Evolutionary conservation across 2,113 vertebrate species (phyloP).

Genomic region (Malurus alboscapulatus): DNA sequence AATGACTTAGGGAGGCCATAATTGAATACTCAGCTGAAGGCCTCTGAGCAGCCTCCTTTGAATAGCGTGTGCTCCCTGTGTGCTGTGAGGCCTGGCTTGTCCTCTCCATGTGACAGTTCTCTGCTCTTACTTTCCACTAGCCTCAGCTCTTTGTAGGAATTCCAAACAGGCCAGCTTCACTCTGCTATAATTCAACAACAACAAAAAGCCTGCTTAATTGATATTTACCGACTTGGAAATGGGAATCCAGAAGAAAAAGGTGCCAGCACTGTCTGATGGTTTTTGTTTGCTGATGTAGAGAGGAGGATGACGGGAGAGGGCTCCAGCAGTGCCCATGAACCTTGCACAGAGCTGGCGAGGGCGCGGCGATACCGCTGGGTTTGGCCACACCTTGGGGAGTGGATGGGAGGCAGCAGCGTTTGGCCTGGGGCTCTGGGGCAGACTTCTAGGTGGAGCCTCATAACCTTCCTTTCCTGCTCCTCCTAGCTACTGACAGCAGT

Average conservation of each 20-base stretch:
- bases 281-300: neutral
- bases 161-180: neutral
- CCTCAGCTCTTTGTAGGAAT: neutral
- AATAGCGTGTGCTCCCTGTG: neutral
- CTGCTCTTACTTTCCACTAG: neutral
- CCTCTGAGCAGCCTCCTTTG: neutral
- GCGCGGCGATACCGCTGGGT: accelerated
- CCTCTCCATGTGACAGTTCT: neutral
- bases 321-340: neutral
- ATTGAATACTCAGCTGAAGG: accelerated
- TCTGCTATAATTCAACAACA: neutral
- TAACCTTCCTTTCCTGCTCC: neutral
- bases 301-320: neutral
- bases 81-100: neutral
- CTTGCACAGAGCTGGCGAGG: conserved; percentile 13
- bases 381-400: conserved; percentile 16
- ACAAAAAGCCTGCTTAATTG: neutral
- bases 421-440: conserved; percentile 20
- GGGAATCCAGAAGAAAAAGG: neutral
- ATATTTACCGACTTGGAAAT: neutral
- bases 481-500: neutral
- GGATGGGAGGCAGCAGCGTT: neutral
- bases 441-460: neutral
- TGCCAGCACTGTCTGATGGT: neutral
- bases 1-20: neutral